Evolutionary conservation across 2,797 vertebrate species (phyloP), one percentile per base, ranked within the genome.

Genomic region (Cynopterus sphinx): DNA sequence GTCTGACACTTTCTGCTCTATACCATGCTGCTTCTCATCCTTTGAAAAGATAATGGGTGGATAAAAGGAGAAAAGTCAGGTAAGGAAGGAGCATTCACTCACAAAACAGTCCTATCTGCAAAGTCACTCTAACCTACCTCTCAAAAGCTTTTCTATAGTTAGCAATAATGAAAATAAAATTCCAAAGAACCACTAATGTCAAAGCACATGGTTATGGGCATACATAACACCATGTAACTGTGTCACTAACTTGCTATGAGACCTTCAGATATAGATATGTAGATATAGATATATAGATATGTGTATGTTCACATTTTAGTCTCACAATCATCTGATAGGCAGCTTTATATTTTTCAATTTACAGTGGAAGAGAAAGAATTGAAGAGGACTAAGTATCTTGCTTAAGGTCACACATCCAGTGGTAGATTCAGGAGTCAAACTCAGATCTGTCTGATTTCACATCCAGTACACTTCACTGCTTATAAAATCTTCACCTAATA

Each of bases 281-380:
- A 33, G 46, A 53, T 12, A n/a, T 19, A 11, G 73, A 75, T 12
- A 8, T 24, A 31, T 21, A 74, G 46, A 75, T 21, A 75, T n/a
- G 19, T 24, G 57, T 82, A 17, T 43, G 33, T 63, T 63, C 22
- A 67, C 55, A 67, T 77, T 87, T 87, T 73, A 95, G 57, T 75
- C 67, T 86, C 59, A 82, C 36, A 49, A 53, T 75, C 39, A 78
- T 39, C 57, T 93, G 81, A 79, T 53, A 93, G 10, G 21, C 57
- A 92, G 16, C 24, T 87, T 94, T 96, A 79, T 59, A 33, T 89
- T 8, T 63, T 95, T 96, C 63, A 74, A 59, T 67, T 89, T 96
- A 68, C 21, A 78, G n/a, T n/a, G 43, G 41, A 88, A 95, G 57
- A 93, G 57, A 86, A 36, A 96, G 33, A 95, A 91, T 39, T 94